Base-by-base conservation (phyloP, 2,113 vertebrate species). In the Salminus brasiliensis region DNA sequence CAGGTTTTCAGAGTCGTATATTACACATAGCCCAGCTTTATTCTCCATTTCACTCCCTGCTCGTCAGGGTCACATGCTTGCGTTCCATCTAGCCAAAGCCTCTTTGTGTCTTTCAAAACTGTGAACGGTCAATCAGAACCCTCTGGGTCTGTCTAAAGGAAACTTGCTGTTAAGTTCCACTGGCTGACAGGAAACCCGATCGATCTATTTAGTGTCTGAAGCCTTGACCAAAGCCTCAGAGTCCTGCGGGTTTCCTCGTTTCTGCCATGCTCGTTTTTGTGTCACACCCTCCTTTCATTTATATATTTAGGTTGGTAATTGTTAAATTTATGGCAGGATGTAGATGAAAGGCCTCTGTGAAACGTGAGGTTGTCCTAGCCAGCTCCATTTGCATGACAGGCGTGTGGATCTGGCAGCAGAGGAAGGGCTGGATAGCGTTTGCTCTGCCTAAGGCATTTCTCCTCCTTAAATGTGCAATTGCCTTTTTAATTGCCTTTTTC, bases 51-150 rank as follows among this genome's bases (percentile, higher is more conserved):
- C 84, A 80, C 63, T 76, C 78, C 59, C 80, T 87, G 69, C 79
- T 76, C 74, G 87, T 74, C 81, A 74, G 85, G 87, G 81, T 87
- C 84, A 85, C 80, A 84, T 71, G 85, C 80, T 52, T 72, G 81
- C 88, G 84, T 86, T 89, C 87, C 89, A 79, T 87, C 87, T 88
- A 87, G 85, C 82, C 79, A 86, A 85, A 89, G 85, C 86, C 83
- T 39, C 65, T 57, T 80, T 80, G 66, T 81, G 88, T 90, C 81
- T 85, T 81, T 81, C 11, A 77, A 84, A 83, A 84, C 86, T 88
- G 85, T 85, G 62, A 84, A 79, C 72, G 81, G 74, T 89, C 85
- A 86, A 81, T 89, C 86, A 84, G 79, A 83, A 86, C 81, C 57
- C 55, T 80, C 83, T 65, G 72, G 81, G 82, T 76, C 30, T 68